These are phyloP conservation scores for Zaprionus gabonicus DNA, from an alignment of 1,140 invertebrate genomes.

Conservation along the genomic window DNA sequence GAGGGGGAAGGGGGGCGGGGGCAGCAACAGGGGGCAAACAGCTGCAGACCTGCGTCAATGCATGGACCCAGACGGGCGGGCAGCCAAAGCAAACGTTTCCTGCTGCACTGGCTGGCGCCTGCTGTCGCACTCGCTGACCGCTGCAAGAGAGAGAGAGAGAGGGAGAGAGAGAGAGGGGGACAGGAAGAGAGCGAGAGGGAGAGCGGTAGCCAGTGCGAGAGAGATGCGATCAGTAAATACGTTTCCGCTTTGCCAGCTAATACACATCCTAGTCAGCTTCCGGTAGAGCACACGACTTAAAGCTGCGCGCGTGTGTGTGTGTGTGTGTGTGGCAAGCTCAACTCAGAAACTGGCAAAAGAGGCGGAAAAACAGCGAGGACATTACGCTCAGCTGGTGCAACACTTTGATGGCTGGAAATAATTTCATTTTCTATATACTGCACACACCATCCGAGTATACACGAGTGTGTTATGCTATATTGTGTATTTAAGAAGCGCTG, in stretches of 20 bases:
- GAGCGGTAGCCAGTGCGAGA: constrained; percentile 1
- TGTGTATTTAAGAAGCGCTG: constrained; percentile 1
- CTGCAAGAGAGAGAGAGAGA: constrained; percentile 3
- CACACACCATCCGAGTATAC: constrained; percentile 1
- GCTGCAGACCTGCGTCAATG: constrained; percentile 41
- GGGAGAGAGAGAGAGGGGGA: not conserved
- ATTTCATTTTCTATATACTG: constrained; percentile 72
- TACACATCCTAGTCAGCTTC: constrained; percentile 72
- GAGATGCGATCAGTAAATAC: constrained; percentile 78
- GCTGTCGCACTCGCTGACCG: constrained; percentile 18
- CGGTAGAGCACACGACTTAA: constrained; percentile 42
- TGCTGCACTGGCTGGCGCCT: constrained; percentile 44
- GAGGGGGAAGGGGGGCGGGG: not conserved
- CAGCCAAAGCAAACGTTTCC: constrained; percentile 46
- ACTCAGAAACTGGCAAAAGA: constrained; percentile 29
- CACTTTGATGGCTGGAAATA: constrained; percentile 80
- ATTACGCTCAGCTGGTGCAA: constrained; percentile 80
- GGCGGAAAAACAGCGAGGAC: constrained; percentile 38
- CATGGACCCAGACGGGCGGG: constrained; percentile 48
- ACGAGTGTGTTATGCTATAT: constrained; percentile 8
- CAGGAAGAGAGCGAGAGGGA: not conserved
- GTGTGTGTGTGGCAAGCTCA: constrained; percentile 29
- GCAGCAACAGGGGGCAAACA: constrained; percentile 10
- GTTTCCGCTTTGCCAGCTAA: constrained; percentile 74
- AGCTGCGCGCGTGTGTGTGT: no score